Percentiles rank a stretch among this genome's conserved stretches.
These are phyloP conservation scores for Drosophila mulleri DNA, from an alignment of 2,888 invertebrate genomes.

Conservation along the genomic window DNA sequence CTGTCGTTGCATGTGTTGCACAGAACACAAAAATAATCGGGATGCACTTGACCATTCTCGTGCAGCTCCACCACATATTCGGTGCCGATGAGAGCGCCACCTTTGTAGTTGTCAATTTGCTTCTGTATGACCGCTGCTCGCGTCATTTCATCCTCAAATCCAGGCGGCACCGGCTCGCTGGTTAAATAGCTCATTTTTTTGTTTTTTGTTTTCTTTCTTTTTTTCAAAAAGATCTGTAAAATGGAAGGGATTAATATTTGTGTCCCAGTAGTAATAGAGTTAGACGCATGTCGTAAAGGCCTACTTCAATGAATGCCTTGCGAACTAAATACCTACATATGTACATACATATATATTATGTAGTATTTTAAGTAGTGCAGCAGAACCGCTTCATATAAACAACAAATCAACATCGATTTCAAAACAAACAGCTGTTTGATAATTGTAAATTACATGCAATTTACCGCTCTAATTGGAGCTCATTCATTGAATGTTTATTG, in stretches of 20 bases:
- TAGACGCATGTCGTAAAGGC: conserved; percentile 14
- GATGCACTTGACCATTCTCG: conserved; percentile 89
- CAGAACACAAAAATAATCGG: conserved; percentile 91
- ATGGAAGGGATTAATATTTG: conserved; percentile 7
- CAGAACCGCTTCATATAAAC: neutral
- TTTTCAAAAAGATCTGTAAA: conserved; percentile 26
- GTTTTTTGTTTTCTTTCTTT: too few species aligned
- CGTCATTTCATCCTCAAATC: conserved; percentile 88
- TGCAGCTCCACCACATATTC: conserved; percentile 92
- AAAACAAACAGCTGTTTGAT: neutral
- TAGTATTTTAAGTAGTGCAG: too few species aligned
- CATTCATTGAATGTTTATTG: neutral
- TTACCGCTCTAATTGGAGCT: neutral
- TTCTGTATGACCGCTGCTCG: conserved; percentile 86
- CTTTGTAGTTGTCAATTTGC: conserved; percentile 85
- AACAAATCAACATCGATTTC: neutral
- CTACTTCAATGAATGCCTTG: neutral
- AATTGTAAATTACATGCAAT: neutral
- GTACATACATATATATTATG: too few species aligned
- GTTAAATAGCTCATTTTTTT: conserved; percentile 85
- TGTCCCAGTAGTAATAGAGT: conserved; percentile 4
- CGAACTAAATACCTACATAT: neutral
- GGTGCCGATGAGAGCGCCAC: conserved; percentile 88
- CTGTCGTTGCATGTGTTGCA: conserved; percentile 93
- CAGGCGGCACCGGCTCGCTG: conserved; percentile 90